phyloP scores from a whole-genome alignment of 2,888 invertebrate species.

The Spisula subtruncata region DNA sequence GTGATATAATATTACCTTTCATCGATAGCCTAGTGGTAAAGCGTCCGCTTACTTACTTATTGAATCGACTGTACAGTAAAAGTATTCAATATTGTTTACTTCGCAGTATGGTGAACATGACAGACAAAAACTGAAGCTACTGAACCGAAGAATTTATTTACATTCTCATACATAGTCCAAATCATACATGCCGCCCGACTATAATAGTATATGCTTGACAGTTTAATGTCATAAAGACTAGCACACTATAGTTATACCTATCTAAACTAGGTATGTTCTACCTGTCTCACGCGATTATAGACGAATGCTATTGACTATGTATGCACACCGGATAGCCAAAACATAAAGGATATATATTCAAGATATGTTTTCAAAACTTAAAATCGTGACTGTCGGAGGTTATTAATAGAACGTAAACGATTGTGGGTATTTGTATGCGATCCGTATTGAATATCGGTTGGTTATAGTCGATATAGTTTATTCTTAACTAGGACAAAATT shows the following conservation, averaged over 20 bases:
- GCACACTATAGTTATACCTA: too few species aligned
- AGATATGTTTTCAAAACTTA: not conserved
- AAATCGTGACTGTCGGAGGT: slow-evolving; percentile 3
- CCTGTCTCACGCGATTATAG: not conserved
- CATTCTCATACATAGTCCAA: not conserved
- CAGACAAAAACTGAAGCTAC: not conserved
- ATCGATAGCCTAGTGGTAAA: too few species aligned
- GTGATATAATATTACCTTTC: too few species aligned
- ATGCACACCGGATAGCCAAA: not conserved
- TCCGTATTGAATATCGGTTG: not conserved
- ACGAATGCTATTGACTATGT: not conserved
- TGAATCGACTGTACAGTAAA: too few species aligned
- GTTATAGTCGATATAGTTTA: not conserved
- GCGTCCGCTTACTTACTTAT: too few species aligned
- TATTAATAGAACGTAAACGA: not conserved
- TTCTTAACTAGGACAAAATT: not conserved
- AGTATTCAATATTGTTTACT: too few species aligned
- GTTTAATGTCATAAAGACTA: slow-evolving; percentile 1
- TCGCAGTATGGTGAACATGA: too few species aligned
- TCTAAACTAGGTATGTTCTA: not conserved
- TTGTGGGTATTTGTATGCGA: not conserved
- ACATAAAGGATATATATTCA: not conserved
- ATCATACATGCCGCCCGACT: not conserved
- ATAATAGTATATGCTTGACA: slow-evolving; percentile 14
- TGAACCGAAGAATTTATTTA: slow-evolving; percentile 6